Percentiles rank a stretch among this genome's conserved stretches.
phyloP scores from a whole-genome alignment of 2,888 invertebrate genomes.

The Quadriops clusia region DNA sequence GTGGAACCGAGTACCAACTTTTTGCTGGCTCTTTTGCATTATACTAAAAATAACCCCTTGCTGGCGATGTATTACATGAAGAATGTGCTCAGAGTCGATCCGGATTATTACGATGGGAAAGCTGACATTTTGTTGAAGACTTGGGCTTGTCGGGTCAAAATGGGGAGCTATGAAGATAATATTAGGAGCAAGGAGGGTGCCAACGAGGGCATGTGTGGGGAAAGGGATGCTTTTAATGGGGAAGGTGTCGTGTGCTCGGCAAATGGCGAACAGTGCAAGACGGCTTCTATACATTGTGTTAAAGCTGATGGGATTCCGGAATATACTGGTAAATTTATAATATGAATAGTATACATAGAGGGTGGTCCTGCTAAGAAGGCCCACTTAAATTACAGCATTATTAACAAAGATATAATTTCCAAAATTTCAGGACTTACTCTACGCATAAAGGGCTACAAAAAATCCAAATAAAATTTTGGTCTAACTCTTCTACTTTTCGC shows the following conservation, averaged over 20 bases:
- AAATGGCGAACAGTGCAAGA: conserved; percentile 32
- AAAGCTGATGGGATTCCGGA: conserved; percentile 20
- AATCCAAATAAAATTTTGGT: no score
- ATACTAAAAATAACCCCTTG: conserved; percentile 48
- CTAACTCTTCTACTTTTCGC: no score
- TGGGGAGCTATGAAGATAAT: conserved; percentile 24
- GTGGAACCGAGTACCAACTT: conserved; percentile 65
- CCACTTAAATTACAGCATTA: no score
- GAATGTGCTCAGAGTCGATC: conserved; percentile 46
- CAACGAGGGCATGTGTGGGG: conserved; percentile 24
- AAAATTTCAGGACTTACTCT: no score
- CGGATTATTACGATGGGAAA: conserved; percentile 38
- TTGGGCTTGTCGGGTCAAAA: conserved; percentile 42
- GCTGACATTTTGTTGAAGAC: conserved; percentile 40
- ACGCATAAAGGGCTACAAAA: no score
- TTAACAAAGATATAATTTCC: no score
- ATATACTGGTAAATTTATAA: no score
- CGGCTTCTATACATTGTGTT: conserved; percentile 31
- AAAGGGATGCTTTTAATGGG: conserved; percentile 24
- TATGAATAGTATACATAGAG: no score
- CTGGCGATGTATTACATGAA: conserved; percentile 52
- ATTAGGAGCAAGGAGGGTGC: conserved; percentile 19
- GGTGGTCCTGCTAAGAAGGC: no score
- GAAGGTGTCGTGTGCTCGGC: conserved; percentile 33
- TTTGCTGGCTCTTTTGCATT: conserved; percentile 51